These are phyloP conservation scores for Nestor notabilis DNA, from an alignment of 2,113 vertebrate species.

Conservation along the genomic window DNA sequence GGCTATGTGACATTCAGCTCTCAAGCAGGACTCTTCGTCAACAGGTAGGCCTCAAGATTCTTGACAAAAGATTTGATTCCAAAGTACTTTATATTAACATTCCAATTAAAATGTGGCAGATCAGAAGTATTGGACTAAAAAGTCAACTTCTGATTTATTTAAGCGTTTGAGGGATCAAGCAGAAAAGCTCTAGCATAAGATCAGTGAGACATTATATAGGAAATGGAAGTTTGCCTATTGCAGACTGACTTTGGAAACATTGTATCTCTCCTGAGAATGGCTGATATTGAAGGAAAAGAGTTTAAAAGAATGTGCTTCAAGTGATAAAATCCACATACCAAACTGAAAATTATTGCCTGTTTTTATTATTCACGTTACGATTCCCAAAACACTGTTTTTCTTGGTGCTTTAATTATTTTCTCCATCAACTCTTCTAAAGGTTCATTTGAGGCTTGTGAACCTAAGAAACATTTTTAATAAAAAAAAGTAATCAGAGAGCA, in stretches of 20 bases:
- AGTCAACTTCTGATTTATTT: neutral
- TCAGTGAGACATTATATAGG: neutral
- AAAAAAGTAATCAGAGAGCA: neutral
- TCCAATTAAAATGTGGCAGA: neutral
- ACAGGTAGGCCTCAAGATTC: neutral
- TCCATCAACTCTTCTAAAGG: neutral
- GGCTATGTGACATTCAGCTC: neutral
- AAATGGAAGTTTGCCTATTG: neutral
- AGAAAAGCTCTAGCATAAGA: neutral
- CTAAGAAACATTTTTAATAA: constrained; percentile 19
- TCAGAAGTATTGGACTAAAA: neutral
- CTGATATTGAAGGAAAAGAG: neutral
- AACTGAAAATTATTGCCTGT: constrained; percentile 25
- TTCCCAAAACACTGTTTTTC: constrained; percentile 22
- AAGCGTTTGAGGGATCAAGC: neutral
- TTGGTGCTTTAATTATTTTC: constrained; percentile 58
- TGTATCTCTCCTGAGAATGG: neutral
- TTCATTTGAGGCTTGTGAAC: constrained; percentile 28
- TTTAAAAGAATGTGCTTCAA: neutral
- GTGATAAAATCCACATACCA: constrained; percentile 32
- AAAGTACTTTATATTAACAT: neutral
- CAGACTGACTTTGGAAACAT: neutral
- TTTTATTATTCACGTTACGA: constrained; percentile 33
- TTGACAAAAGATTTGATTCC: neutral
- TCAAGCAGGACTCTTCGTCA: neutral